Evolutionary conservation across 2,113 vertebrate genomes (phyloP).

Genomic region (Grammomys dolichurus): DNA sequence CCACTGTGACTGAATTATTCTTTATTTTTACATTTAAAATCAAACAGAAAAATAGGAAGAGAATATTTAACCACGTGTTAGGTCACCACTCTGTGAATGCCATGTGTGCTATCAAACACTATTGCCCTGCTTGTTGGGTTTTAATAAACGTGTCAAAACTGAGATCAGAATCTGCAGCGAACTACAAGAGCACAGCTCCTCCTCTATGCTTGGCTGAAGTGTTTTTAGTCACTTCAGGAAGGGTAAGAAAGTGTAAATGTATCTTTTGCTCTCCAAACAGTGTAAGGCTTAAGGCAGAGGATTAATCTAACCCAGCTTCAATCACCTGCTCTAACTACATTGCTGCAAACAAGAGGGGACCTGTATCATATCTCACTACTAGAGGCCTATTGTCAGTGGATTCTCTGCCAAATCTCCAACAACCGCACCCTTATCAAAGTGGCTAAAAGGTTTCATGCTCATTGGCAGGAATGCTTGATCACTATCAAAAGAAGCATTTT

Average conservation of each 20-base stretch:
- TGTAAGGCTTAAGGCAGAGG: constrained; percentile 13
- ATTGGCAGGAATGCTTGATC: constrained; percentile 42
- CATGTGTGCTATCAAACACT: neutral
- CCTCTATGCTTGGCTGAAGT: constrained; percentile 9
- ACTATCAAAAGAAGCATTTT: constrained; percentile 54
- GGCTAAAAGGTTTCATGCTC: constrained; percentile 6
- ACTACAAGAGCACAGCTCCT: constrained; percentile 49
- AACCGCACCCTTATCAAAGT: constrained; percentile 21
- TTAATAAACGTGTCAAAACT: constrained; percentile 54
- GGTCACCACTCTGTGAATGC: neutral
- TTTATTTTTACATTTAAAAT: constrained; percentile 41
- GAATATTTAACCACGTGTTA: neutral
- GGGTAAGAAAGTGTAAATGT: constrained; percentile 30
- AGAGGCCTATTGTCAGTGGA: constrained; percentile 5
- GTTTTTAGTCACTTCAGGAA: constrained; percentile 25
- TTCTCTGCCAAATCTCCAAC: constrained; percentile 57
- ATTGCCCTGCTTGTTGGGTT: constrained; percentile 20
- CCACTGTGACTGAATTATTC: constrained; percentile 9
- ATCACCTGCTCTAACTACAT: constrained; percentile 29
- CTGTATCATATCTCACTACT: neutral
- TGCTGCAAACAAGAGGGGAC: constrained; percentile 38
- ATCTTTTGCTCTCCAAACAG: constrained; percentile 17
- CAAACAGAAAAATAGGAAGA: constrained; percentile 47
- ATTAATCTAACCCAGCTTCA: constrained; percentile 22
- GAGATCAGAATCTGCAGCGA: constrained; percentile 45